A percentile compares a stretch with the other conserved stretches of the same genome.
These are phyloP conservation scores for Cheilosia urbana DNA, from an alignment of 2,888 invertebrate genomes.

Conservation along the genomic window DNA sequence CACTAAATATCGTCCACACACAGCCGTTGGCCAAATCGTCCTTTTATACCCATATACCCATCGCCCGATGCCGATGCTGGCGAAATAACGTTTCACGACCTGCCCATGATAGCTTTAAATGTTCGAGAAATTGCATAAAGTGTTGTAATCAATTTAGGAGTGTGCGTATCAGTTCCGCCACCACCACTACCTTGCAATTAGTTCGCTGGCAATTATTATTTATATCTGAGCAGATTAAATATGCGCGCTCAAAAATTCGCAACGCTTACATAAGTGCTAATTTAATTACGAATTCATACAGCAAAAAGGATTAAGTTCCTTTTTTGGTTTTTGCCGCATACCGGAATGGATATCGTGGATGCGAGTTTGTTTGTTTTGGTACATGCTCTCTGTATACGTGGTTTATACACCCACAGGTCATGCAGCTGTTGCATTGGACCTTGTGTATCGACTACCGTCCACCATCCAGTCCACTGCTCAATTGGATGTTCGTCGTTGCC, in stretches of 20 bases:
- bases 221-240: slow-evolving; percentile 58
- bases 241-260: slow-evolving; percentile 60
- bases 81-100: slow-evolving; percentile 13
- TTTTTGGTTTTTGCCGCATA: background rate
- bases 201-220: slow-evolving; percentile 59
- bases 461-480: background rate
- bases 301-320: slow-evolving; percentile 46
- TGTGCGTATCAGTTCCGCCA: background rate
- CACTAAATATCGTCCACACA: background rate
- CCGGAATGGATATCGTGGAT: background rate
- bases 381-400: background rate
- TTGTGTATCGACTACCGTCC: slow-evolving; percentile 7
- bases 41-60: background rate
- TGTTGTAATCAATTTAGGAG: slow-evolving; percentile 4
- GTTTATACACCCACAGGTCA: slow-evolving; percentile 6
- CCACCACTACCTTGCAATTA: slow-evolving; percentile 24
- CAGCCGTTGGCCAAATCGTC: background rate
- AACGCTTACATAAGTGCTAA: slow-evolving; percentile 61
- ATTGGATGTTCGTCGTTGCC: background rate
- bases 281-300: slow-evolving; percentile 68
- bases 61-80: background rate
- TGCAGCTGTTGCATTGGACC: slow-evolving; percentile 54
- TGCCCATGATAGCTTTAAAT: slow-evolving; percentile 28
- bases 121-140: slow-evolving; percentile 6
- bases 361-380: background rate